Evolutionary conservation across 1,140 invertebrate genomes (phyloP).

Genomic region (Drosophila oshimai): DNA sequence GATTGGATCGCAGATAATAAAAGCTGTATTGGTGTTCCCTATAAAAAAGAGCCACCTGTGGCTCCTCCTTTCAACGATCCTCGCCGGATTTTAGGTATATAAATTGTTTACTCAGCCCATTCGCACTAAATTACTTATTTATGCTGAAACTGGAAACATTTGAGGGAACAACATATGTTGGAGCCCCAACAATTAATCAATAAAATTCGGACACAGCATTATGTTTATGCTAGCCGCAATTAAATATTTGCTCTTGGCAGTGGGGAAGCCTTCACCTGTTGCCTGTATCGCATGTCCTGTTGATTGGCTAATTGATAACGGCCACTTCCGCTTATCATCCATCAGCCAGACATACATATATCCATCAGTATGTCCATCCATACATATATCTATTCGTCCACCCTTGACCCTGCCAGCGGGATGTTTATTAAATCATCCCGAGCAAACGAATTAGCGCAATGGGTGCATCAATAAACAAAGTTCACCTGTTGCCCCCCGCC

Average conservation of each 20-base stretch:
- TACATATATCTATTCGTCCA: neutral
- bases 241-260: constrained; percentile 3
- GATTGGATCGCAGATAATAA: neutral
- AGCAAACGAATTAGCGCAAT: constrained; percentile 42
- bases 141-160: neutral
- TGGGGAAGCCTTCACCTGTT: constrained; percentile 16
- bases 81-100: constrained; percentile 25
- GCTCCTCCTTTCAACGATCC: constrained; percentile 21
- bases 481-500: constrained; percentile 49
- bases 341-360: neutral
- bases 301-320: constrained; percentile 25
- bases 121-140: neutral
- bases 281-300: constrained; percentile 25
- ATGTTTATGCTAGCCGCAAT: constrained; percentile 14
- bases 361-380: neutral
- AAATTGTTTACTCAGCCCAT: constrained; percentile 2
- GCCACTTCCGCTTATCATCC: constrained; percentile 6
- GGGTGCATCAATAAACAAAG: constrained; percentile 41
- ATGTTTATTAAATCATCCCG: constrained; percentile 41
- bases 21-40: neutral
- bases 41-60: constrained; percentile 2
- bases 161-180: constrained; percentile 47
- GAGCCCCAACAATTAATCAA: constrained; percentile 42
- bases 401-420: constrained; percentile 31
- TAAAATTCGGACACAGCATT: constrained; percentile 30